Conservation (phyloP, 2,113 vertebrate genomes). For the Laticauda colubrina region DNA sequence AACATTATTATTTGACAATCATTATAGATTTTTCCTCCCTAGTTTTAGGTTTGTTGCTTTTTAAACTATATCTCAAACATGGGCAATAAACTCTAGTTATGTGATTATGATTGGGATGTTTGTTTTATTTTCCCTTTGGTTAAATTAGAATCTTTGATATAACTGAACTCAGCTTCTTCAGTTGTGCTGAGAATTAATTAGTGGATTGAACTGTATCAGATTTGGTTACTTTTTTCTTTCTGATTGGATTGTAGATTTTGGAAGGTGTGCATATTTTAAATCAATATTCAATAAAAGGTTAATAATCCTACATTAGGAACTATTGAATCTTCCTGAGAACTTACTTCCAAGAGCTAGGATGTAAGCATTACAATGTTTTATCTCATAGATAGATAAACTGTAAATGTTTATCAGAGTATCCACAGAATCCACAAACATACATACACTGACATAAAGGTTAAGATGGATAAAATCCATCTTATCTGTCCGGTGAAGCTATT, state of each 20-base stretch:
- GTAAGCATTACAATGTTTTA: slow-evolving; percentile 15
- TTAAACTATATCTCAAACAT: background rate
- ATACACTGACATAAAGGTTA: slow-evolving; percentile 71
- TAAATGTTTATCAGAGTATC: slow-evolving; percentile 60
- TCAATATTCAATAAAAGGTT: slow-evolving; percentile 2
- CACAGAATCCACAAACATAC: slow-evolving; percentile 33
- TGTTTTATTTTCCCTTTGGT: background rate
- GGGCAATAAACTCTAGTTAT: background rate
- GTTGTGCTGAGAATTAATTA: background rate
- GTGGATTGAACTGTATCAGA: background rate
- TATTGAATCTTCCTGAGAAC: background rate
- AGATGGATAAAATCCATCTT: background rate
- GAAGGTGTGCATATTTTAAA: background rate
- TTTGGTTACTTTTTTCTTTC: background rate
- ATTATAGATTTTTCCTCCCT: background rate
- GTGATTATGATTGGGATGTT: background rate
- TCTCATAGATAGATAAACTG: slow-evolving; percentile 36
- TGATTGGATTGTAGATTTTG: background rate
- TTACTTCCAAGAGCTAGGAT: background rate
- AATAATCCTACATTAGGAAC: background rate
- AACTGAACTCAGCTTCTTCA: background rate
- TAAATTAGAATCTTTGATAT: background rate
- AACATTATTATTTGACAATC: background rate
- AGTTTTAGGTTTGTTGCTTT: background rate
- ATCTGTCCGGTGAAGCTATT: background rate